Evolutionary conservation across 1,140 invertebrate genomes (phyloP).

Genomic region (Meloidogyne floridensis): DNA sequence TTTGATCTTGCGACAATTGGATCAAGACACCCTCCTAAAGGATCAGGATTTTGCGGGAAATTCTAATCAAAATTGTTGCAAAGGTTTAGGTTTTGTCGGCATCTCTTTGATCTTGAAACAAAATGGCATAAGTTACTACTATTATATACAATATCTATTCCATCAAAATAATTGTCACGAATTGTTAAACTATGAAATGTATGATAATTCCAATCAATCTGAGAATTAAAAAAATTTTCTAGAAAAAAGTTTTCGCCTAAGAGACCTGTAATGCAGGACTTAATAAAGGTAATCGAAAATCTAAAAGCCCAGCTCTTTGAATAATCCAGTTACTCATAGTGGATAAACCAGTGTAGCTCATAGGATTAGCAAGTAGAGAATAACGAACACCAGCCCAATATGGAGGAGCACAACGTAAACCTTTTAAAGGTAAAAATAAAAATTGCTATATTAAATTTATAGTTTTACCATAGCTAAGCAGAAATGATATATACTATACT

Average conservation of each 20-base stretch:
- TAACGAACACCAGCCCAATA: slow-evolving; percentile 89
- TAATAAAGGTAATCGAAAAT: slow-evolving; percentile 85
- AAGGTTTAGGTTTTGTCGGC: too few relatives aligned
- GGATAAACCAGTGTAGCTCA: slow-evolving; percentile 78
- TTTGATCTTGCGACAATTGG: too few relatives aligned
- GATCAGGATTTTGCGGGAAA: too few relatives aligned
- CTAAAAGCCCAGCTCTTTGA: slow-evolving; percentile 87
- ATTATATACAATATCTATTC: slow-evolving; percentile 83
- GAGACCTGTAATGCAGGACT: slow-evolving; percentile 78
- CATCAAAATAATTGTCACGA: slow-evolving; percentile 68
- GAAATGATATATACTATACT: too few relatives aligned
- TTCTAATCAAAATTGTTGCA: too few relatives aligned
- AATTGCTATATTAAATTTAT: too few relatives aligned
- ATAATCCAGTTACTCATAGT: slow-evolving; percentile 85
- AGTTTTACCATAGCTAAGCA: too few relatives aligned
- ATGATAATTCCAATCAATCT: slow-evolving; percentile 89
- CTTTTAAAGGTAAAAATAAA: neutral
- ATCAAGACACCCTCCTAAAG: too few relatives aligned
- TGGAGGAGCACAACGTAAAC: slow-evolving; percentile 76
- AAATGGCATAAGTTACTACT: too few relatives aligned
- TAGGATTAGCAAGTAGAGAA: slow-evolving; percentile 81
- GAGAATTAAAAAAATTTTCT: slow-evolving; percentile 18
- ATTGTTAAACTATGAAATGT: slow-evolving; percentile 72
- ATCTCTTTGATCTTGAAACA: too few relatives aligned
- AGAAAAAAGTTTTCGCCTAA: slow-evolving; percentile 12